Base-by-base conservation (phyloP, 2,797 vertebrate species). In the Melanotaenia parkinsoni region DNA sequence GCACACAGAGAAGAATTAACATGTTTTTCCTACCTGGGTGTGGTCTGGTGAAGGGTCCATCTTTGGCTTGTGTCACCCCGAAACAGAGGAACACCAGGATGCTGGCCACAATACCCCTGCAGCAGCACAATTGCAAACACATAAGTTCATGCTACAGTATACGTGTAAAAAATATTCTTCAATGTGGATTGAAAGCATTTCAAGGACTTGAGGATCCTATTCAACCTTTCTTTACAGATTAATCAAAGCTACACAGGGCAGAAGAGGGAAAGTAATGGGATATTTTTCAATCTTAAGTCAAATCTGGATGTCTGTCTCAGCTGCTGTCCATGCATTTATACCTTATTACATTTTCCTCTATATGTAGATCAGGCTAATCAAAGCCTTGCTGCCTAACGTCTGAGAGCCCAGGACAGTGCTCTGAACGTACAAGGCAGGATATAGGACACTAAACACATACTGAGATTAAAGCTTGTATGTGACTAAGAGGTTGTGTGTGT, bases 11-110 rank as follows among this genome's bases (percentile, higher is more conserved):
- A 63, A n/a, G 30, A n/a, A 60, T 54, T 16, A 28, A 24, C 5
- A 18, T 13, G 28, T 1, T 74, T 20, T 13, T 80, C 72, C 89
- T 96, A 99, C 98, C 98, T 96, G 98, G 98, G 85, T 99, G 98
- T 72, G 98, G 98, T 92, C 98, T 95, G 69, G 96, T 97, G 89
- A 99, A 99, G 2, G 98, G 98, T 79, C 98, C 98, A 90, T 99
- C 98, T 92, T 99, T 99, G 59, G 97, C 97, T 91, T 99, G 98
- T 1, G 98, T 99, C 74, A 99, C 98, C 85, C 98, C 98, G 70
- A 99, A 99, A 91, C 98, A 99, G 11, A 99, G 90, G 89, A 99
- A 99, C 82, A 99, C 98, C 92, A 99, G 90, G 86, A 99, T 99
- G 84, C 98, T 99, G 88, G 98, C 98, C 62, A 99, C 95, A 54